Conservation (phyloP, 2,888 invertebrate species). For the Laspeyria flexula region DNA sequence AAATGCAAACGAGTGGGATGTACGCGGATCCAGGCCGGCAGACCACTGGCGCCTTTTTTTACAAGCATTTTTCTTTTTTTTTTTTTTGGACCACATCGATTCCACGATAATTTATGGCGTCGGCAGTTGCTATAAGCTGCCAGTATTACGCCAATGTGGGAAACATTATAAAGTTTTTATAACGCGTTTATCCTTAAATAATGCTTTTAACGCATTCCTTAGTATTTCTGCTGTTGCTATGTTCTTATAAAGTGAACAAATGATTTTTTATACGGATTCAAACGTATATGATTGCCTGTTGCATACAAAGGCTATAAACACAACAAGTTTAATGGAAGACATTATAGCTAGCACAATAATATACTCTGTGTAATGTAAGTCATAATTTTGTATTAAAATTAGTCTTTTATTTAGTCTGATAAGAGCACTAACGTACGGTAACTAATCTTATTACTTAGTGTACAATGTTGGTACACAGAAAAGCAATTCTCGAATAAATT, state of each 20-base stretch:
- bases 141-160: slow-evolving; percentile 56
- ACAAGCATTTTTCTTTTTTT: slow-evolving; percentile 30
- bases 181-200: slow-evolving; percentile 15
- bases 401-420: too few relatives aligned
- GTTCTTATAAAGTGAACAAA: neutral
- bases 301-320: too few relatives aligned
- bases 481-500: slow-evolving; percentile 9
- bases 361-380: too few relatives aligned
- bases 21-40: slow-evolving; percentile 66
- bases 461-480: too few relatives aligned
- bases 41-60: slow-evolving; percentile 51
- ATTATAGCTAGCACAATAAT: too few relatives aligned
- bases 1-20: slow-evolving; percentile 71
- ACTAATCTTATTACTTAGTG: too few relatives aligned
- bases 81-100: slow-evolving; percentile 31
- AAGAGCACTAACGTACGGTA: neutral
- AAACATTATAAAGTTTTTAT: slow-evolving; percentile 25
- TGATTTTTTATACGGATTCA: too few relatives aligned
- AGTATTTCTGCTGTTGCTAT: slow-evolving; percentile 15
- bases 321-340: too few relatives aligned
- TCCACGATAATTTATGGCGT: slow-evolving; percentile 49
- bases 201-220: slow-evolving; percentile 20
- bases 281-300: too few relatives aligned
- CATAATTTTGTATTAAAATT: too few relatives aligned
- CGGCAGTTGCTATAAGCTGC: slow-evolving; percentile 53